Conservation (phyloP, 2,888 invertebrate genomes). For the Chrysolina haemoptera region DNA sequence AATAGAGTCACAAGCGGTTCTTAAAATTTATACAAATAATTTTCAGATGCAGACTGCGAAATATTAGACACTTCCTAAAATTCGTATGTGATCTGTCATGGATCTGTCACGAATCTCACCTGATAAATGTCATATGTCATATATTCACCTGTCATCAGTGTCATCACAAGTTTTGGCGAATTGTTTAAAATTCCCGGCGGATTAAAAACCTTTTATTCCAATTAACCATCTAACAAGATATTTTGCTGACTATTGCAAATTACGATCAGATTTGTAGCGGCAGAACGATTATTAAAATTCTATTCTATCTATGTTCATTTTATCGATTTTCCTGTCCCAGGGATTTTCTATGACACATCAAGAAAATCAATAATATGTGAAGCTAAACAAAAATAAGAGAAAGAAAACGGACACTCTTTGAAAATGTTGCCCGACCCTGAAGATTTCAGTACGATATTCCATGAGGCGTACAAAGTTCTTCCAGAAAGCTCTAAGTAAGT, state of each 20-base stretch:
- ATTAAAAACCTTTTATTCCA: neutral
- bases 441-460: conserved; percentile 66
- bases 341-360: conserved; percentile 27
- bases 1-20: too few species aligned
- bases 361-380: conserved; percentile 28
- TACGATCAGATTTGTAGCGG: too few species aligned
- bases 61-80: neutral
- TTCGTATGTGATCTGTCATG: neutral
- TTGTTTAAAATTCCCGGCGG: neutral
- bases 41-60: too few species aligned
- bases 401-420: neutral
- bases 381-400: conserved; percentile 10
- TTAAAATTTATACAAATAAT: too few species aligned
- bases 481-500: conserved; percentile 66
- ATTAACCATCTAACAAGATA: neutral
- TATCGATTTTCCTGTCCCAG: conserved; percentile 10
- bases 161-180: conserved; percentile 22
- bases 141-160: neutral
- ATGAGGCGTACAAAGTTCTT: conserved; percentile 66
- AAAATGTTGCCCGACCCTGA: conserved; percentile 68
- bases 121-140: conserved; percentile 19
- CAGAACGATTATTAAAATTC: neutral
- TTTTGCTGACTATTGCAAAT: conserved; percentile 11
- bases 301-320: neutral
- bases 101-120: neutral